phyloP scores from a whole-genome alignment of 1,140 invertebrate genomes.

The Meteorus sp. region DNA sequence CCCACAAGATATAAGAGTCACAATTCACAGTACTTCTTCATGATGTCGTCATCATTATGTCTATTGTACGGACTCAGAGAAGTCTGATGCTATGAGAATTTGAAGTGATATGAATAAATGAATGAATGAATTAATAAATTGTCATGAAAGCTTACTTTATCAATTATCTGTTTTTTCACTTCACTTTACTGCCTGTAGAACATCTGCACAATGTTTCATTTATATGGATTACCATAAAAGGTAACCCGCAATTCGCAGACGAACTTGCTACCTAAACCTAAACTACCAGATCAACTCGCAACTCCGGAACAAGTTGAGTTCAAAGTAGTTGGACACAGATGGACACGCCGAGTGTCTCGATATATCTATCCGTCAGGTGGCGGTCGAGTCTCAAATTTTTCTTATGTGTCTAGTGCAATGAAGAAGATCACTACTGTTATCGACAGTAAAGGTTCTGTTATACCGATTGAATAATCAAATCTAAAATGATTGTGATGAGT shows the following conservation, averaged over 20 bases:
- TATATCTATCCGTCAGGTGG: not conserved
- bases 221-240: conserved; percentile 54
- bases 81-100: too few species aligned
- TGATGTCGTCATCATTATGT: conserved; percentile 52
- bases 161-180: conserved; percentile 27
- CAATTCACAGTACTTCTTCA: conserved; percentile 16
- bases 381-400: too few species aligned
- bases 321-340: not conserved
- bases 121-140: conserved; percentile 4
- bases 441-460: too few species aligned
- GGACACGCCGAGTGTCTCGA: not conserved
- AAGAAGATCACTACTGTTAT: too few species aligned
- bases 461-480: too few species aligned
- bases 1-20: not conserved
- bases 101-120: not conserved
- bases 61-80: too few species aligned
- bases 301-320: too few species aligned
- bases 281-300: conserved; percentile 15
- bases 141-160: conserved; percentile 9
- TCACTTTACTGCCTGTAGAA: conserved; percentile 40
- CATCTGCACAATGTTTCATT: conserved; percentile 37
- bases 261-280: conserved; percentile 24
- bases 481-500: too few species aligned
- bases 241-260: conserved; percentile 39
- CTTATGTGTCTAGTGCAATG: too few species aligned